Evolutionary conservation across 2,113 vertebrate genomes (phyloP).

Genomic region (Oriolus oriolus): DNA sequence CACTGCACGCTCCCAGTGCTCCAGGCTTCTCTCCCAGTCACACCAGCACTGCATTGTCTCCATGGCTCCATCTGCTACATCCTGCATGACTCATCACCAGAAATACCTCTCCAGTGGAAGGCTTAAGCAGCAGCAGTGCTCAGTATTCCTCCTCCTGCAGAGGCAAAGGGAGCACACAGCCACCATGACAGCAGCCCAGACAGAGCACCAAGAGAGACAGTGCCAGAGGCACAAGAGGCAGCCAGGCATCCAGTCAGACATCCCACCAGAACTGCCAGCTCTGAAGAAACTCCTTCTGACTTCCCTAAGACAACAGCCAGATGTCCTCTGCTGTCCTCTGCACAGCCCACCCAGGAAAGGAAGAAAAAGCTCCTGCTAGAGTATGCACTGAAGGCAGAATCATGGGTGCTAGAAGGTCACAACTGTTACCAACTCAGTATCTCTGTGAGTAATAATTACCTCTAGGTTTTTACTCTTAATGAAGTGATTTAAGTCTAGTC

Average conservation of each 20-base stretch:
- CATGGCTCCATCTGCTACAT: not conserved
- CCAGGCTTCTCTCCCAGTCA: not conserved
- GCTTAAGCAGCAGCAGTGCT: not conserved
- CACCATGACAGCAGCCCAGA: not conserved
- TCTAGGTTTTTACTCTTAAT: slow-evolving; percentile 7
- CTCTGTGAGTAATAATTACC: not conserved
- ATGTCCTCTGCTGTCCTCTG: not conserved
- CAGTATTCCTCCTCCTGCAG: not conserved
- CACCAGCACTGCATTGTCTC: not conserved
- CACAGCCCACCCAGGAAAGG: not conserved
- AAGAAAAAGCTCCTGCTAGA: not conserved
- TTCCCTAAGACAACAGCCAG: not conserved
- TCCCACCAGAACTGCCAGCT: not conserved
- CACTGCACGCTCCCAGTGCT: not conserved
- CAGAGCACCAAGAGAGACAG: not conserved
- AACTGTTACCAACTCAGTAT: not conserved
- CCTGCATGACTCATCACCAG: not conserved
- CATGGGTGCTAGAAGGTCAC: not conserved
- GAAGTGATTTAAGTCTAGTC: not conserved
- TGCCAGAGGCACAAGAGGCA: not conserved
- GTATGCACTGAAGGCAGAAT: not conserved
- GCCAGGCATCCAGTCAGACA: not conserved
- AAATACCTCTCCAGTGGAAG: not conserved
- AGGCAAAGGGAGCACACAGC: not conserved
- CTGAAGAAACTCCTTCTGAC: not conserved